Evolutionary conservation across 2,797 vertebrate species (phyloP).

Genomic region (Sylvia borin): DNA sequence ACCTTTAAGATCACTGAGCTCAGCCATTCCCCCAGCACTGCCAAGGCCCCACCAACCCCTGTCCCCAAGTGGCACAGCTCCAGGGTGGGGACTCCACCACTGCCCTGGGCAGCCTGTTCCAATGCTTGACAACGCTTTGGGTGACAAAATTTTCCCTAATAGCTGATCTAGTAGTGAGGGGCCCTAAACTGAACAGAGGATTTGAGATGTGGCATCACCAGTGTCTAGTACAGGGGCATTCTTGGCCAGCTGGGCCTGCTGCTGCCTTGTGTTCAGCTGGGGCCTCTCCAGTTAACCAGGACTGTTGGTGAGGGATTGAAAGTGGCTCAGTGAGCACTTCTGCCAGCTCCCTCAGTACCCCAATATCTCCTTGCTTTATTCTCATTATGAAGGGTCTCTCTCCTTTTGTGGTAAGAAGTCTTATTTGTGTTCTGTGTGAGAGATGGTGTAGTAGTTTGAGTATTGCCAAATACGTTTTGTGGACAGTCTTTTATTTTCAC

Average conservation of each 20-base stretch:
- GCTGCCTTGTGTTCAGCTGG: not conserved
- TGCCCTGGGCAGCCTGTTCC: not conserved
- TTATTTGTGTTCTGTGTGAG: not conserved
- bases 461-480: not conserved
- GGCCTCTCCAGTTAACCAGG: not conserved
- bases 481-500: not conserved
- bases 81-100: not conserved
- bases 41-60: not conserved
- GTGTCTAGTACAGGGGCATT: rapidly evolving
- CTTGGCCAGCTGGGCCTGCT: not conserved
- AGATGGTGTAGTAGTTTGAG: not conserved
- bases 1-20: not conserved
- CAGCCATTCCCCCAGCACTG: not conserved
- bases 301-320: not conserved
- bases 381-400: not conserved
- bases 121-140: rapidly evolving
- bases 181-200: not conserved
- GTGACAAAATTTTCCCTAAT: no score
- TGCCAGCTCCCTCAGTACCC: not conserved
- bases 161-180: not conserved
- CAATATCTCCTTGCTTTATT: not conserved
- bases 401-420: not conserved
- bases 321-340: not conserved
- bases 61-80: not conserved
- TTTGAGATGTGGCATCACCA: not conserved